Evolutionary conservation across 2,113 vertebrate genomes (phyloP).

Genomic region (Ptilorrhoa leucosticta): DNA sequence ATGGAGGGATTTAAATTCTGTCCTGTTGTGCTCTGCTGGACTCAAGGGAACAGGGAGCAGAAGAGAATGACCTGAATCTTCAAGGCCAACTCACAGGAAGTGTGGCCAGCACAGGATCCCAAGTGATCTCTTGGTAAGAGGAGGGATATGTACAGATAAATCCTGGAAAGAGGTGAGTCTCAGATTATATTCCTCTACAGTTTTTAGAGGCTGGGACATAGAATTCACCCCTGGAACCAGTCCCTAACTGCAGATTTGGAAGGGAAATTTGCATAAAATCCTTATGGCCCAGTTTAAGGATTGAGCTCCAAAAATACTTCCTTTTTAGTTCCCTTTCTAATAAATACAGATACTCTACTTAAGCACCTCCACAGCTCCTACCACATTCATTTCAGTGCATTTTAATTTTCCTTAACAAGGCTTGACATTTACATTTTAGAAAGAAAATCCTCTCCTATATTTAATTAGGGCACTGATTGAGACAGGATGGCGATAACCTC

Average conservation of each 20-base stretch:
- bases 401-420: constrained; percentile 25
- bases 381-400: not conserved
- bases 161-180: not conserved
- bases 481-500: not conserved
- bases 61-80: not conserved
- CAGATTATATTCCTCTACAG: not conserved
- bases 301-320: not conserved
- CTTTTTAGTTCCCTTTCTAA: not conserved
- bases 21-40: not conserved
- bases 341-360: not conserved
- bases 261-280: not conserved
- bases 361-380: not conserved
- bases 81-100: not conserved
- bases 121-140: not conserved
- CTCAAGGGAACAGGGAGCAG: not conserved
- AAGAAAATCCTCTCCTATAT: constrained; percentile 15
- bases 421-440: constrained; percentile 13
- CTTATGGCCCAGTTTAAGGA: not conserved
- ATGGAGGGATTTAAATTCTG: not conserved
- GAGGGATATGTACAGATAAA: not conserved
- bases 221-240: not conserved
- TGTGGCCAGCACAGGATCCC: not conserved
- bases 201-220: not conserved
- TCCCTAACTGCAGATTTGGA: not conserved
- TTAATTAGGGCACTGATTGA: constrained; percentile 5